Base-by-base conservation (phyloP, 2,113 vertebrate genomes). In the Oryzias curvinotus region DNA sequence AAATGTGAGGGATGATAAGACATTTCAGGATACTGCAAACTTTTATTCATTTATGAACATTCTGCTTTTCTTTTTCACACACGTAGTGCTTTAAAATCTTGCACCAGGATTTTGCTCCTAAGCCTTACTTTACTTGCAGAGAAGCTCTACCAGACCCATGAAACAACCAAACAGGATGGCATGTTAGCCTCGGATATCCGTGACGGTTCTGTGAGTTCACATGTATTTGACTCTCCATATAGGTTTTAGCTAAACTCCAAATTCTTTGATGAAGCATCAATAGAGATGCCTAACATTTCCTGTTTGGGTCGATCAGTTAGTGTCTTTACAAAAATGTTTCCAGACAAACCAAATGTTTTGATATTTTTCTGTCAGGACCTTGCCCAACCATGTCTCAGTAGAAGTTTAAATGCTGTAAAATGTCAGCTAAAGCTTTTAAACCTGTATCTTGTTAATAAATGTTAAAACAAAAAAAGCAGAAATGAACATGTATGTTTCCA, bases 1-100 rank as follows among this genome's bases (percentile, higher is more conserved):
- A 28, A 36, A 12, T 81, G 82, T 78, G 82, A 87, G 78, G 60
- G 80, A 45, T 65, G 82, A 78, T 75, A 62, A 69, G 81, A 75
- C 25, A 15, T 65, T 78, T 83, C 78, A 83, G 70, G 76, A 65
- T 73, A 65, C 42, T 65, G 3, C 12, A 2, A 36, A 36, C 12
- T 36, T 36, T 8, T 36, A 12, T 10, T 3, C 36, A 12, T 36
- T 36, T 30, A 7, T 30, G 5, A 30, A 30, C 63, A 46, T 62
- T 54, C 36, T 30, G 70, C 19, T 45, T 53, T 71, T 79, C 23
- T 36, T 65, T 65, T 73, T 49, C 44, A 46, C 10, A 36, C 36
- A 36, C 8, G 36, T 4, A 53, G 69, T 68, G 65, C 23, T 74
- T 73, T 59, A 55, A 60, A 67, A 30, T 57, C 14, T 53, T 23